Evolutionary conservation across 64 coral and sea anemone genomes (phyloP), one percentile per base, ranked within the genome.

Genomic region (Astreopora myriophthalma): DNA sequence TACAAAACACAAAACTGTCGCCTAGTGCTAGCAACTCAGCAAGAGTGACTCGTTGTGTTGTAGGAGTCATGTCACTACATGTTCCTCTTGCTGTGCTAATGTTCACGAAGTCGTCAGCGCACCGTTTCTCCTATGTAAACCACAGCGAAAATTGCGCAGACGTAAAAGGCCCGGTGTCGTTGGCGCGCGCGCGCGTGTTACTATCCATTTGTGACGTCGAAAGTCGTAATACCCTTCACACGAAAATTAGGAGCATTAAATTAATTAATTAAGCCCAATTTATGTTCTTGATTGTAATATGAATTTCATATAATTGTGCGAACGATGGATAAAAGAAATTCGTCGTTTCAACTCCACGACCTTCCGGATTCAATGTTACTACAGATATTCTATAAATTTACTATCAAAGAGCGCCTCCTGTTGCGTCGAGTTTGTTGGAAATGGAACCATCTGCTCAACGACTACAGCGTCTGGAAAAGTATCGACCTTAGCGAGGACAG

Each of bases 381-480:
- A 25, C 38, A 65, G 5, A 44, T 94, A 64, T 94, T 94, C 24
- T 37, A 61, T 23, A 46, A 48, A 72, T 60, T 94, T 8, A 86
- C 85, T 2, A 64, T 89, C 19, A 94, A 75, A 63, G 79, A 69
- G 32, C 85, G 92, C 16, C 76, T 94, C 10, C 23, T 34, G 10
- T 38, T 94, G 13, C 92, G 92, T 22, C 85, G 85, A 44, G 92
- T 94, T 58, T 94, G 92, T 64, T 94, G 74, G 74, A 94, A 78
- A 76, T 94, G 93, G 93, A 20, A 46, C 24, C 13, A 68, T 46
- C 93, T 94, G 68, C 57, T 94, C 10, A 76, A 89, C 9, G 93
- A 94, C 27, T 94, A 89, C 36, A 94, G 93, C 58, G 64, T 94
- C 9, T 94, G 93, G 93, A 90, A 55, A 23, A 94, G 66, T 5